These are phyloP conservation scores for Ganaspis sp. DNA, from an alignment of 1,140 invertebrate species.

Conservation along the genomic window DNA sequence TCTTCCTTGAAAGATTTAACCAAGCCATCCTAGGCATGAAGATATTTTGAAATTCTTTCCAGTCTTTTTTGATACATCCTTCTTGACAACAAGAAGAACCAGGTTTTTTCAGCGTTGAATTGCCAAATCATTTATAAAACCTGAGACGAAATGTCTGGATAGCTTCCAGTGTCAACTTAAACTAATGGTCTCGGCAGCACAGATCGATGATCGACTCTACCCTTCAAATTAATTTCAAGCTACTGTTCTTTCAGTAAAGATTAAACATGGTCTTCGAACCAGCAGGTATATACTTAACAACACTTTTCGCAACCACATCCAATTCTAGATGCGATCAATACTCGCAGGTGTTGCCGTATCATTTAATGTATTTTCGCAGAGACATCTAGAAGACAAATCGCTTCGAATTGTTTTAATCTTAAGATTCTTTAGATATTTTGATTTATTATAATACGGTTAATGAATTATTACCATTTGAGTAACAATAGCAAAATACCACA, in stretches of 20 bases:
- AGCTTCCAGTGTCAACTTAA: constrained; percentile 42
- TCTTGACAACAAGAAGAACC: background rate
- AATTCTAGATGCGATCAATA: constrained; percentile 1
- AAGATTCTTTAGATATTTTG: background rate
- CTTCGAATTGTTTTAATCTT: background rate
- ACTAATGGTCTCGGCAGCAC: constrained; percentile 41
- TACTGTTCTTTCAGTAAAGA: constrained; percentile 7
- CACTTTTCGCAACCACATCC: background rate
- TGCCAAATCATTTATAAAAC: constrained; percentile 62
- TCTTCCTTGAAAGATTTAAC: background rate
- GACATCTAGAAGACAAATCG: background rate
- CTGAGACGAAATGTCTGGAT: background rate
- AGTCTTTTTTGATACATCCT: background rate
- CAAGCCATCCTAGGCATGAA: background rate
- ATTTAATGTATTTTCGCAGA: background rate
- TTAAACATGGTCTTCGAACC: background rate
- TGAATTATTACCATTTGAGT: background rate
- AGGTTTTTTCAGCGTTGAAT: background rate
- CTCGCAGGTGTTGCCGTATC: constrained; percentile 3
- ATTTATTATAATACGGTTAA: background rate
- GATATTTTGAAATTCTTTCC: background rate
- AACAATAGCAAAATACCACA: background rate
- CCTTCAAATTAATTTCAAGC: constrained; percentile 24
- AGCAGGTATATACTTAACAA: background rate
- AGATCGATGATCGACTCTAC: constrained; percentile 27